Percentiles rank a stretch among this genome's conserved stretches.
Evolutionary conservation across 2,797 vertebrate species (phyloP).

Genomic region (Nyctibius grandis): DNA sequence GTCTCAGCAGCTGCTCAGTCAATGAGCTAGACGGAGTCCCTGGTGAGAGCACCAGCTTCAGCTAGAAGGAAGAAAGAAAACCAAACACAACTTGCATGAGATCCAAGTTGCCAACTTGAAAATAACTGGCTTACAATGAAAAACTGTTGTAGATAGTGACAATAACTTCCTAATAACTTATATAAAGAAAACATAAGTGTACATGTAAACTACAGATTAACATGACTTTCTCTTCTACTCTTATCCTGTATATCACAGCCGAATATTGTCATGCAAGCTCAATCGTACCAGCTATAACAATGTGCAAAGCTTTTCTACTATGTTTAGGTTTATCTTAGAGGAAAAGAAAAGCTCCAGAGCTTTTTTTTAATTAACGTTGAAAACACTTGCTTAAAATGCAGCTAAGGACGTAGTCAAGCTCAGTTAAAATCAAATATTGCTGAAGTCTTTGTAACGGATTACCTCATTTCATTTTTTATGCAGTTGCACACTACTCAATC

Average conservation of each 20-base stretch:
- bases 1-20: conserved; percentile 89
- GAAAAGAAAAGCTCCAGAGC: not conserved
- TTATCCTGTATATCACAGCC: not conserved
- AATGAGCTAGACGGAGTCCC: conserved; percentile 77
- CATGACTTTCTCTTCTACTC: not conserved
- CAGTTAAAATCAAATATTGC: not conserved
- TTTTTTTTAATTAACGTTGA: not conserved
- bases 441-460: not conserved
- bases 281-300: not conserved
- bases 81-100: not conserved
- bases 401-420: not conserved
- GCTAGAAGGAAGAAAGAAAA: conserved; percentile 46
- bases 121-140: not conserved
- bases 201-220: not conserved
- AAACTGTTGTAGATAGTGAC: not conserved
- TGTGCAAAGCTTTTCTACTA: not conserved
- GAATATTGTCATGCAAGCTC: not conserved
- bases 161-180: not conserved
- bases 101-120: not conserved
- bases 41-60: conserved; percentile 70
- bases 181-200: not conserved
- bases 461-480: not conserved
- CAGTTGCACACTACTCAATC: not conserved
- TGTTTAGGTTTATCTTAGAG: not conserved
- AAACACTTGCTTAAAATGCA: not conserved